phyloP scores from a whole-genome alignment of 2,888 invertebrate species.

The Athalia rosae region DNA sequence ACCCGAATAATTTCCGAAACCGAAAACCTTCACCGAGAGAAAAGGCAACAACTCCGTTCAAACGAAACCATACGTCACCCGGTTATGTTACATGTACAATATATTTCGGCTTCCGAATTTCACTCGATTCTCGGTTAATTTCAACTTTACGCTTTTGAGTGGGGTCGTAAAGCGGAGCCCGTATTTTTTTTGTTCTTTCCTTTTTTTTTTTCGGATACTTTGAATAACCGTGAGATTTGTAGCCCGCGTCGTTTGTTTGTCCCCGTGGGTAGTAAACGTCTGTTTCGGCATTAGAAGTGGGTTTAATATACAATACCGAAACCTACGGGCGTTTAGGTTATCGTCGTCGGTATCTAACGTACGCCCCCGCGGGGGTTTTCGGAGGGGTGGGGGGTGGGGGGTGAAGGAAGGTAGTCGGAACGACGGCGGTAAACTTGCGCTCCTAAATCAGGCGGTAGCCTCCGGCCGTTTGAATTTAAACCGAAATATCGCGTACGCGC shows the following conservation, averaged over 20 bases:
- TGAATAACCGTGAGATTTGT: not conserved
- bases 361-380: slow-evolving; percentile 56
- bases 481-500: slow-evolving; percentile 57
- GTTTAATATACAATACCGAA: slow-evolving; percentile 18
- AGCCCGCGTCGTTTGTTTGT: not conserved
- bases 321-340: slow-evolving; percentile 69
- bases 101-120: too few relatives aligned
- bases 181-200: too few relatives aligned
- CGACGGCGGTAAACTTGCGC: slow-evolving; percentile 52
- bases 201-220: not conserved
- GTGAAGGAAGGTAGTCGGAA: not conserved
- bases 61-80: too few relatives aligned
- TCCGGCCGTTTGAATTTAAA: slow-evolving; percentile 68
- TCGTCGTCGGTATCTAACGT: slow-evolving; percentile 68
- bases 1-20: too few relatives aligned
- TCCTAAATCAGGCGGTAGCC: slow-evolving; percentile 69
- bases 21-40: too few relatives aligned
- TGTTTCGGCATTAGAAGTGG: slow-evolving; percentile 21
- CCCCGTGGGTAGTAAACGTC: not conserved
- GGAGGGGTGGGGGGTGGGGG: too few relatives aligned
- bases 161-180: slow-evolving; percentile 11
- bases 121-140: not conserved
- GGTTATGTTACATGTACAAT: too few relatives aligned
- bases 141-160: not conserved
- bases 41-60: too few relatives aligned